Base-by-base conservation (phyloP, 23 tunicate genomes). In the Diplosoma virens region DNA sequence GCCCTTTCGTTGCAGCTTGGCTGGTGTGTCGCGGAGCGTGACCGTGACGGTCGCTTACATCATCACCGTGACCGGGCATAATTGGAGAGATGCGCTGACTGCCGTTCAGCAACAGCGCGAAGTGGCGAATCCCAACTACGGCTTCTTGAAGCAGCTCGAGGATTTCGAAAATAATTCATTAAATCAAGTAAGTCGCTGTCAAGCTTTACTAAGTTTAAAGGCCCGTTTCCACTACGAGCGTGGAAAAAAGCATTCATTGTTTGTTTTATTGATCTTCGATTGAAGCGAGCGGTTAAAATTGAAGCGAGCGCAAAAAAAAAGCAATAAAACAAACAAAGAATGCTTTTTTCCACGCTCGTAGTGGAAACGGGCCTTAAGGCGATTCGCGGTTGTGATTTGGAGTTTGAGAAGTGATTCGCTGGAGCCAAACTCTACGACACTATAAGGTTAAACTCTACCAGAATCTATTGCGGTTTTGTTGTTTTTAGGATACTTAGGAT, bases 1-100 rank as follows among this genome's bases (percentile, higher is more conserved):
- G 17, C 17, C 17, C 53, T 46, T 27, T 73, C 25, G 41, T 23
- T 74, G 1, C 71, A 90, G 97, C 32, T 71, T 90, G 27, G 97
- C 97, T 1, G 97, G 97, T 55, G 79, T 90, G 3, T 90, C 97
- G 32, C 66, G 97, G 41, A 90, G 97, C 41, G 97, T 90, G 18
- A 90, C 97, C 22, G 90, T 90, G 25, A 66, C 82, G 2, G 82
- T 84, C 1, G 89, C 90, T 25, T 93, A 86, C 79, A 81, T 93
- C 5, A 83, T 75, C 66, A 61, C 94, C n/a, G 71, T 78, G 41
- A 93, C 93, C 14, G 74, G 76, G n/a, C 89, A 93, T 66, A 31
- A 55, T 6, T 79, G 85, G 86, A 50, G 64, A 26, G 77, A 77
- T 26, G 64, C 82, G 17, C 61, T 90, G 14, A 53, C 81, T 53